Percentiles rank a stretch among this genome's conserved stretches.
Conservation (phyloP, 1,140 invertebrate genomes). For the Cotesia typhae region DNA sequence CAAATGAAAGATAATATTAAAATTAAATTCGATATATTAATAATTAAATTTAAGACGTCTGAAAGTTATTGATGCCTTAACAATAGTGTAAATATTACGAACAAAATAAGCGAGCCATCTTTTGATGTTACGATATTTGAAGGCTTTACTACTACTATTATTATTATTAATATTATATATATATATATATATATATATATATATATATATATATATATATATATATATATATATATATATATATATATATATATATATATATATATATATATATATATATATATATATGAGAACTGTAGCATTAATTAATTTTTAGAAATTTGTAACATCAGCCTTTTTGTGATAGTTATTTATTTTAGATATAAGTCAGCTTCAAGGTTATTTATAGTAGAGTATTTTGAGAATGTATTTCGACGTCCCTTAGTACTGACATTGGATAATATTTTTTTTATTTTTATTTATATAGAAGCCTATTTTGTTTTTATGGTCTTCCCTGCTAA, state of each 20-base stretch:
- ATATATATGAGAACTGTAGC: neutral
- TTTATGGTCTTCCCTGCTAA: slow-evolving; percentile 31
- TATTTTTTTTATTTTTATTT: slow-evolving; percentile 10
- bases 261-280: neutral
- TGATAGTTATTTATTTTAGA: slow-evolving; percentile 65
- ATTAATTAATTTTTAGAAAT: neutral
- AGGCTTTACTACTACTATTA: neutral
- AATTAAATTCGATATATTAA: neutral
- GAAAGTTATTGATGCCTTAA: slow-evolving; percentile 20
- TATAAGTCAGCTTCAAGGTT: slow-evolving; percentile 33
- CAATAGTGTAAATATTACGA: slow-evolving; percentile 6
- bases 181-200: neutral
- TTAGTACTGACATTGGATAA: slow-evolving; percentile 27
- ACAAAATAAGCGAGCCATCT: slow-evolving; percentile 3
- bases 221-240: neutral
- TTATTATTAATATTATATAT: neutral
- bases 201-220: neutral
- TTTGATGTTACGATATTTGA: slow-evolving; percentile 20
- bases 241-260: neutral
- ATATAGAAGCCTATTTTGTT: neutral
- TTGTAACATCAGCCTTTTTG: slow-evolving; percentile 45
- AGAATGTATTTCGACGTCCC: slow-evolving; percentile 22
- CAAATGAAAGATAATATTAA: slow-evolving; percentile 1
- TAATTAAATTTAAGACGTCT: slow-evolving; percentile 13
- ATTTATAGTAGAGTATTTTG: slow-evolving; percentile 43